These are phyloP conservation scores for Cochlearius cochlearius DNA, from an alignment of 2,113 vertebrate genomes.

Conservation along the genomic window DNA sequence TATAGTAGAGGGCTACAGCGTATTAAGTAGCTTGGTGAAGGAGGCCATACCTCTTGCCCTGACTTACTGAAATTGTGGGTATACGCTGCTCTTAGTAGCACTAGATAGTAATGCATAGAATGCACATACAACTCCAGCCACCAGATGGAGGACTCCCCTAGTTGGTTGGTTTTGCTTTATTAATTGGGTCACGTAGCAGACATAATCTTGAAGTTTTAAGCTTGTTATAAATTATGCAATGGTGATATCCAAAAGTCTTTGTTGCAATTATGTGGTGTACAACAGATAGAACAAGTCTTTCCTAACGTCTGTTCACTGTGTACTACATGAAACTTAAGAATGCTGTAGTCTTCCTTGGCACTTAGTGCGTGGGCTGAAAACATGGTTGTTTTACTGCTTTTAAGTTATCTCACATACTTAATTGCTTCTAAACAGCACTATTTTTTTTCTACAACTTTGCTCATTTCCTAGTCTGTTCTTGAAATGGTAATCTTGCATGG, in stretches of 20 bases:
- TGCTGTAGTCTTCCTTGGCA: neutral
- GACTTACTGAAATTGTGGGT: neutral
- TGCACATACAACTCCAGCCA: conserved; percentile 21
- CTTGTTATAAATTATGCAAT: neutral
- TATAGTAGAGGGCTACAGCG: neutral
- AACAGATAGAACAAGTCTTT: neutral
- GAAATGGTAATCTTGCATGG: neutral
- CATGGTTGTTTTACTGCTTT: neutral
- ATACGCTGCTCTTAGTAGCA: neutral
- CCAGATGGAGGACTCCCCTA: conserved; percentile 59
- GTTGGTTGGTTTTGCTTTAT: neutral
- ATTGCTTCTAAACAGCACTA: neutral
- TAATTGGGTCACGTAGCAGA: neutral
- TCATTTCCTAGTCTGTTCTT: neutral
- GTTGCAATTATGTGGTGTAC: neutral
- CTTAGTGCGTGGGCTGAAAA: neutral
- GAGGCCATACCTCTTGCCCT: neutral
- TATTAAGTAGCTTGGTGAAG: neutral
- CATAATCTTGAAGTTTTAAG: neutral
- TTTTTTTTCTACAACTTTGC: neutral
- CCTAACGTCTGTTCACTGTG: neutral
- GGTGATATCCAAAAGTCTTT: neutral
- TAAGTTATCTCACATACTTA: neutral
- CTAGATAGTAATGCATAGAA: neutral
- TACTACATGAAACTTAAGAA: neutral